Conservation (phyloP, 1,140 invertebrate species). For the Lutraria rhynchaena region DNA sequence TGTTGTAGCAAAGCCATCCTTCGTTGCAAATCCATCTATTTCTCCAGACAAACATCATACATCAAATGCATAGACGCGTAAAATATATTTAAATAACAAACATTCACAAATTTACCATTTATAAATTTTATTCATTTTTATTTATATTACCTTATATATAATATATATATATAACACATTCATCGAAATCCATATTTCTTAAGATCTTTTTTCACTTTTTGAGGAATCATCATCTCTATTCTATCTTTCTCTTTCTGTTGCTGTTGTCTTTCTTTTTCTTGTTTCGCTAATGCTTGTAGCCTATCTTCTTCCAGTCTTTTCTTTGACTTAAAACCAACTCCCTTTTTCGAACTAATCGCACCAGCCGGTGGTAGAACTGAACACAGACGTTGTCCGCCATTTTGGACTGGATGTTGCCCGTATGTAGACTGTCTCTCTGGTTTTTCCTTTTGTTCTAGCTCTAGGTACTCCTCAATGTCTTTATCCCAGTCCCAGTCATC, state of each 20-base stretch:
- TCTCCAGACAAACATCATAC: no score
- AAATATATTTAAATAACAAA: no score
- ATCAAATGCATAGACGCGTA: no score
- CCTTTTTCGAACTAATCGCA: background rate
- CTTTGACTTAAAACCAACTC: slow-evolving; percentile 23
- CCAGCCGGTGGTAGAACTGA: background rate
- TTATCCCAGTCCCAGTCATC: slow-evolving; percentile 30
- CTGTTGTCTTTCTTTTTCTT: slow-evolving; percentile 3
- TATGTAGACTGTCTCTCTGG: background rate
- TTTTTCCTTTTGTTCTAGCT: background rate
- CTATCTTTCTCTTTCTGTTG: background rate
- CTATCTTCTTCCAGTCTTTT: slow-evolving; percentile 12
- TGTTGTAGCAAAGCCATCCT: no score
- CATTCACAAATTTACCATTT: no score
- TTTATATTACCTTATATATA: no score
- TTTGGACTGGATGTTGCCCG: background rate
- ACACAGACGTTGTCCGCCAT: background rate
- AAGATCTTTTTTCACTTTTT: slow-evolving; percentile 10
- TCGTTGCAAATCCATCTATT: no score
- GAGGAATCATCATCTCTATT: slow-evolving; percentile 20
- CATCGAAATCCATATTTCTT: slow-evolving; percentile 26
- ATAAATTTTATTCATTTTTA: no score
- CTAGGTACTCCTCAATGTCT: slow-evolving; percentile 18
- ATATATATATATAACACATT: background rate
- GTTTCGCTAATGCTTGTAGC: background rate